Conservation (phyloP, 2,797 vertebrate genomes). For the Scyliorhinus canicula region DNA sequence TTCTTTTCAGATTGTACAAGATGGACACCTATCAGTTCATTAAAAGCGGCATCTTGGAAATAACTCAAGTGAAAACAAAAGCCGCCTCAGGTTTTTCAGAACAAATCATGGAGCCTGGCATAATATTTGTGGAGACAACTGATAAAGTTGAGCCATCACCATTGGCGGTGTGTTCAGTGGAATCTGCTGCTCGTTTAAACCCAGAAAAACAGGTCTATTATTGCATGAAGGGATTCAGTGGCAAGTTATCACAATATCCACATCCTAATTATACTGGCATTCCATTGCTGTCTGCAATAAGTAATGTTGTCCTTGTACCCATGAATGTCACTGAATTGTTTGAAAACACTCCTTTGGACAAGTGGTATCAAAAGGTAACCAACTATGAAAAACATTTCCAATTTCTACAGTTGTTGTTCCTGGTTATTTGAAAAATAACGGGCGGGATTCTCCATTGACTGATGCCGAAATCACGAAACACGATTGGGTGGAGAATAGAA, state of each 20-base stretch:
- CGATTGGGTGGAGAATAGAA: no score
- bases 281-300: conserved; percentile 9
- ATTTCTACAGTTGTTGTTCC: no score
- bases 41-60: neutral
- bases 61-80: neutral
- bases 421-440: no score
- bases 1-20: neutral
- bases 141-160: neutral
- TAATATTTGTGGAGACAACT: neutral
- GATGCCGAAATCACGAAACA: no score
- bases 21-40: neutral
- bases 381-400: neutral
- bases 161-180: conserved; percentile 5
- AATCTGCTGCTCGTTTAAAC: neutral
- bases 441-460: no score
- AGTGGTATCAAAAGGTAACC: conserved; percentile 34
- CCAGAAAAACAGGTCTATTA: neutral
- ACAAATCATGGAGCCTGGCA: neutral
- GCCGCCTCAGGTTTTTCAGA: neutral
- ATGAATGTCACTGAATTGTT: conserved; percentile 29
- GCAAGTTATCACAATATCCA: neutral
- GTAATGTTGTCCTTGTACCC: conserved; percentile 39
- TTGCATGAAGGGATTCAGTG: neutral
- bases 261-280: neutral
- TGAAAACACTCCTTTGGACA: conserved; percentile 35